Evolutionary conservation across 1,140 invertebrate species (phyloP), one percentile per base, ranked within the genome.

Genomic region (Heliconius nattereri): DNA sequence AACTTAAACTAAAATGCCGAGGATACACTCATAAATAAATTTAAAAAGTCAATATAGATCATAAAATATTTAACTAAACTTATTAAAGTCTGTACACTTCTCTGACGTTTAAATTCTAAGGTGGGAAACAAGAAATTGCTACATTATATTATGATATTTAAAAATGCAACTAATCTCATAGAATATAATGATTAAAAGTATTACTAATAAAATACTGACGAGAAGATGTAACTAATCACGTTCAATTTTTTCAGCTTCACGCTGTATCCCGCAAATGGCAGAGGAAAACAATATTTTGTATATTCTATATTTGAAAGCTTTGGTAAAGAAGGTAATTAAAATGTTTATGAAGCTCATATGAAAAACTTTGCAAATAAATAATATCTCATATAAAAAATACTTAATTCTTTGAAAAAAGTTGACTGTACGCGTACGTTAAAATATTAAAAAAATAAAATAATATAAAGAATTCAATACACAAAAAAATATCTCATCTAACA

Each of bases 21-120:
- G 37, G 37, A 73, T 54, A 78, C 54, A 73, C 29, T 73, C 71
- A 40, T 73, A 60, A 78, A 78, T 78, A 78, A 78, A 78, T 79
- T 71, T 29, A 60, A 60, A 66, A 23, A 13, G 8, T 66, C 40
- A 26, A 78, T 71, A 52, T 70, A 71, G 23, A 75, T 32, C 29
- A 75, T 40, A 66, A 71, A 71, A 77, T 77, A 71, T 49, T 73
- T 73, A 37, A 20, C 76, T 71, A 72, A 75, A 66, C 32, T 54
- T 66, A 60, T 66, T 66, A 66, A 29, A 66, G 26, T 66, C 60
- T 66, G 60, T 66, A 16, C 26, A 66, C 60, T 26, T 66, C 29
- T 16, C 26, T 66, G 60, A 29, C 60, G 1, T 66, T 66, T 66
- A 66, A 1, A 40, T 20, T 49, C 57, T 70, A 71, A 75, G 78